Evolutionary conservation across 30 jellyfish, hydroid and myxozoan genomes (phyloP), one percentile per base, ranked within the genome.

Genomic region (Aurelia sp.): DNA sequence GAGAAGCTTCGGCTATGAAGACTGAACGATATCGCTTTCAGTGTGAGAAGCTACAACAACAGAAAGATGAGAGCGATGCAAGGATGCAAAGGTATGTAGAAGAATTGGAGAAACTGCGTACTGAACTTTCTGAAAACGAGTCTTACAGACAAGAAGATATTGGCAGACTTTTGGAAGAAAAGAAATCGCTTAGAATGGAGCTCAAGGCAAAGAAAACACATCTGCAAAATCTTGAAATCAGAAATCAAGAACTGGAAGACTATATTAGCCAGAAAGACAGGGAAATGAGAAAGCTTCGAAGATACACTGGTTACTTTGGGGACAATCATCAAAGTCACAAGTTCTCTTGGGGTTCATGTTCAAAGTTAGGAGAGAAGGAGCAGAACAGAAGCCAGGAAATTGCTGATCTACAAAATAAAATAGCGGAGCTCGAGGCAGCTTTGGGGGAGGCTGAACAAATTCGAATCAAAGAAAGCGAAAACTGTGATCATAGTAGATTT

Each of bases 181-280:
- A 50, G 40, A 58, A 74, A 4, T 40, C 22, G 27, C 70, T 57
- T 17, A 74, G 55, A 27, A 19, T 0, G 19, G 74, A 44, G 4
- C 80, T 69, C 22, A 69, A 69, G 44, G 80, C 80, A 16, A 69
- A 69, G 30, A 27, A 40, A n/a, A 5, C 41, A 16, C 9, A 18
- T 7, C 38, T 74, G 72, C 70, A 74, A 10, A 67, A 48, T 16
- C 33, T 74, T 8, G 72, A 50, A 44, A 48, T 17, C n/a, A 12
- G 24, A 4, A 69, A 69, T 17, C 15, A 69, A 16, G 62, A 21
- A 60, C 65, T 69, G 51, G 30, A 7, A 11, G 16, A 44, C 63
- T 31, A 22, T 18, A 31, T 69, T 31, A 31, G 24, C 44, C 58
- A 69, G 13, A 69, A 35, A 16, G 80, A 69, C 16, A 33, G 20